Base-by-base conservation (phyloP, 1,140 invertebrate species). In the Brachionus asplanchnoidis region DNA sequence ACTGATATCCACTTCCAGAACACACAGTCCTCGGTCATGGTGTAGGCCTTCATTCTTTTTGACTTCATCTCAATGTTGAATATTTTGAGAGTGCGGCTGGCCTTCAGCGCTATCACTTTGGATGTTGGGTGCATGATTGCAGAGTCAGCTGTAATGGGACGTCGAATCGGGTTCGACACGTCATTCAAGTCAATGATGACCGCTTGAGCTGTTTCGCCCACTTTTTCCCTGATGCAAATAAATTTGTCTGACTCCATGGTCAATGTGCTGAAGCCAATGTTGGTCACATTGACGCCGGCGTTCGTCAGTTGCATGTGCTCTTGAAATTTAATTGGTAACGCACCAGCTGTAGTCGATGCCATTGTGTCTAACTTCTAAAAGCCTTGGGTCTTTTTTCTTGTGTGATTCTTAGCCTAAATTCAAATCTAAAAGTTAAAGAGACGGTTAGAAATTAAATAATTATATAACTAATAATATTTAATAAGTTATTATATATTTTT, bases 51-150 rank as follows among this genome's bases (percentile, higher is more conserved):
- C 95, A 99, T 98, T n/a, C n/a, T n/a, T 91, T 99, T 99, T 42
- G 95, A 97, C 89, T 99, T 99, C 96, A 98, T 98, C 90, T 99
- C 97, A 89, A 99, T 99, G 90, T 99, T 99, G 91, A 99, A 99
- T 86, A 99, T 99, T 91, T 99, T 97, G 66, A 99, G 92, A 3
- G 97, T 99, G 91, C 98, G 97, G 91, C 95, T 95, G 87, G 97
- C 97, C 92, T 84, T 98, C 0, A 99, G 92, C 65, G 92, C 93
- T 86, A 93, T 92, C 60, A 99, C 97, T 93, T 99, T 99, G 87
- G 95, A 97, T 12, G 96, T 94, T 83, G 98, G 98, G 92, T 99
- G 99, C 98, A 99, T 99, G 86, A 99, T 99, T 32, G 97, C 97
- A 14, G 97, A 99, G 91, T 99, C 98, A 4, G 98, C 98, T 77